These are phyloP conservation scores for Eupithecia subfuscata DNA, from an alignment of 2,888 invertebrate genomes.

Conservation along the genomic window DNA sequence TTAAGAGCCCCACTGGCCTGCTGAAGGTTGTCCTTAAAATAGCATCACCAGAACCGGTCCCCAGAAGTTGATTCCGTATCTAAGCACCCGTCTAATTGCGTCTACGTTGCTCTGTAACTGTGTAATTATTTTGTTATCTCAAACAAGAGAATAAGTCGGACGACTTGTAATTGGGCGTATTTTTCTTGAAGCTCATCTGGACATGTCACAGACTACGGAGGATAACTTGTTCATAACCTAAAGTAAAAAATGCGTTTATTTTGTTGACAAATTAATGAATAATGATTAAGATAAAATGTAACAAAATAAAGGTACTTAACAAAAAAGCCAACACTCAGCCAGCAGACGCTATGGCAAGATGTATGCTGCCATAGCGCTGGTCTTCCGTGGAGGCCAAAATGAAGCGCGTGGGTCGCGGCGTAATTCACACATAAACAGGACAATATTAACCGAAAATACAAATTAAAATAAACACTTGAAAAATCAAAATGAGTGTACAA, in stretches of 20 bases:
- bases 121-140: conserved; percentile 45
- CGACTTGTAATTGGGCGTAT: conserved; percentile 27
- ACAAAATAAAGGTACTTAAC: too few relatives aligned
- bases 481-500: too few relatives aligned
- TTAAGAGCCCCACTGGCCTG: conserved; percentile 15
- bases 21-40: conserved; percentile 41
- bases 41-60: conserved; percentile 41
- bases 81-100: conserved; percentile 43
- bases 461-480: too few relatives aligned
- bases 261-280: too few relatives aligned
- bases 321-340: too few relatives aligned
- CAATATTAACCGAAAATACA: too few relatives aligned
- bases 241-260: too few relatives aligned
- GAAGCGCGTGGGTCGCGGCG: too few relatives aligned
- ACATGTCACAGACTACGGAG: conserved; percentile 3
- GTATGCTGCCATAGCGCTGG: too few relatives aligned
- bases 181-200: conserved; percentile 18
- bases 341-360: too few relatives aligned
- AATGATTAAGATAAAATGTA: neutral
- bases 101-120: conserved; percentile 43
- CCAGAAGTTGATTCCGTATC: conserved; percentile 40
- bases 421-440: too few relatives aligned
- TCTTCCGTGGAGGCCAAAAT: too few relatives aligned
- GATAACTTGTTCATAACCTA: conserved; percentile 1
- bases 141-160: conserved; percentile 41